phyloP scores from a whole-genome alignment of 2,113 vertebrate genomes.

The Neotragus moschatus region DNA sequence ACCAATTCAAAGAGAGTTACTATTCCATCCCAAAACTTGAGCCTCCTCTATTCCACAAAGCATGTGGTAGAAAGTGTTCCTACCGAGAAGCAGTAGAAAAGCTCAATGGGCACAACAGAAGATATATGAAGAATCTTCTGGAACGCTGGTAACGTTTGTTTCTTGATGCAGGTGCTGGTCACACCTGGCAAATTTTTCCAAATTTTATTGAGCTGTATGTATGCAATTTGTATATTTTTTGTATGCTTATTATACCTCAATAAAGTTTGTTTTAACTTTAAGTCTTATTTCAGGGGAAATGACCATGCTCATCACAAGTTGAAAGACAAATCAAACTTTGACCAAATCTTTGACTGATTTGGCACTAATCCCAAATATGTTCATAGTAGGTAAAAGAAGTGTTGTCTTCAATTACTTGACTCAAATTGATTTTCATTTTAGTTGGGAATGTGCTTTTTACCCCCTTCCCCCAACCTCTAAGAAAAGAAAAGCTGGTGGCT shows the following conservation, averaged over 20 bases:
- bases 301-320: neutral
- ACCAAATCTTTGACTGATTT: neutral
- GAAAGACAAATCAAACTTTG: neutral
- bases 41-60: neutral
- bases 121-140: neutral
- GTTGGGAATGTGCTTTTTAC: neutral
- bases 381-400: neutral
- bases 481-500: neutral
- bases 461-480: too few species aligned
- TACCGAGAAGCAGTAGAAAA: neutral
- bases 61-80: neutral
- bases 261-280: neutral
- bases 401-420: neutral
- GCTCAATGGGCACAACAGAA: neutral
- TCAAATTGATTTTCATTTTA: neutral
- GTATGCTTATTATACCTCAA: neutral
- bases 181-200: neutral
- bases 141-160: neutral
- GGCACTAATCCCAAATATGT: neutral
- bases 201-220: neutral
- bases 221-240: neutral
- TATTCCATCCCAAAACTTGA: neutral
- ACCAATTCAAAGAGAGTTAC: neutral
- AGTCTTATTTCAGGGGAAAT: neutral
- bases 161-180: neutral